Conservation (phyloP, 2,888 invertebrate species). For the Trachelus iudaicus region DNA sequence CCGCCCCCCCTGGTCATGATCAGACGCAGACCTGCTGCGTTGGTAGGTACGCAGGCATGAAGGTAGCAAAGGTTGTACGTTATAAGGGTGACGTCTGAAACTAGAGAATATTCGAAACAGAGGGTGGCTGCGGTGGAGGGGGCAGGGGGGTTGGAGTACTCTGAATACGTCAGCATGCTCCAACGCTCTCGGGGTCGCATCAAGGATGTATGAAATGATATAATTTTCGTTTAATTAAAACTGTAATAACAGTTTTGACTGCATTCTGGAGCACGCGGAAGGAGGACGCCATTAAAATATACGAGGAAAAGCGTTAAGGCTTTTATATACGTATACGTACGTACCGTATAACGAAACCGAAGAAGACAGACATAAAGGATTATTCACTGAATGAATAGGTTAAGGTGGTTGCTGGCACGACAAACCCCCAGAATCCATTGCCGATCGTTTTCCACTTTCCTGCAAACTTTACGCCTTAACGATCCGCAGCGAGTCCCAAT, state of each 20-base stretch:
- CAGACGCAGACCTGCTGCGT: not conserved
- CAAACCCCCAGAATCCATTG: not conserved
- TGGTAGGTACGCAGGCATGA: not conserved
- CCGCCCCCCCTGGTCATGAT: not conserved
- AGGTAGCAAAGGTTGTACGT: not conserved
- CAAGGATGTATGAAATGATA: conserved; percentile 51
- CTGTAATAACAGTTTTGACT: conserved; percentile 47
- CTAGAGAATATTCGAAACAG: conserved; percentile 37
- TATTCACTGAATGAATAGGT: not conserved
- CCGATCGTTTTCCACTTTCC: not conserved
- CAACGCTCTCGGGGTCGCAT: conserved; percentile 33
- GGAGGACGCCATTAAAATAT: conserved; percentile 41
- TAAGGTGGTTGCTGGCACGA: not conserved
- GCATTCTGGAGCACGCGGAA: conserved; percentile 32
- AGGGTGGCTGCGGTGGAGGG: conserved; percentile 18
- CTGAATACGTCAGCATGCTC: conserved; percentile 35
- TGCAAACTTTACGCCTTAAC: not conserved
- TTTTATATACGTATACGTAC: not conserved
- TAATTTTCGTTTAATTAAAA: conserved; percentile 58
- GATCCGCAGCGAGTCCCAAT: not conserved
- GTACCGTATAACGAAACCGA: not conserved
- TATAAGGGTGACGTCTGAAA: not conserved
- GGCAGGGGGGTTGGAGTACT: not conserved
- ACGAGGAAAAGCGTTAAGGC: conserved; percentile 20
- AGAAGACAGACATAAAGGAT: not conserved